Evolutionary conservation across 2,888 invertebrate genomes (phyloP).

Genomic region (Hydroisotoma schaefferi): DNA sequence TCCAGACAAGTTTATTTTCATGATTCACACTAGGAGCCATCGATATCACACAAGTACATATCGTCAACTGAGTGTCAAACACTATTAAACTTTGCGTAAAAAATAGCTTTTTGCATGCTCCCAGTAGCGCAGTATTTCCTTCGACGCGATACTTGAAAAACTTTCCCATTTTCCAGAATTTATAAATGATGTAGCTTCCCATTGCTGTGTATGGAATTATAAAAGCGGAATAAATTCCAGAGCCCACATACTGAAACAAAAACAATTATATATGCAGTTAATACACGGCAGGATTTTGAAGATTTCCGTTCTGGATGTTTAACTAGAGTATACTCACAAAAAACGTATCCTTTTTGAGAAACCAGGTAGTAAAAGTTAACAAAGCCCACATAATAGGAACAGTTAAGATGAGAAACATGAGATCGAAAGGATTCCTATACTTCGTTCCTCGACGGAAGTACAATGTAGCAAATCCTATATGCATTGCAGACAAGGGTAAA

Average conservation of each 20-base stretch:
- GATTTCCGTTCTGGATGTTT: too few relatives aligned
- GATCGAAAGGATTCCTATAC: slow-evolving; percentile 37
- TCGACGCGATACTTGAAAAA: slow-evolving; percentile 31
- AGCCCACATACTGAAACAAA: slow-evolving; percentile 15
- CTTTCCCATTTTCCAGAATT: slow-evolving; percentile 36
- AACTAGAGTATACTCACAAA: slow-evolving; percentile 27
- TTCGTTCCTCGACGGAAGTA: slow-evolving; percentile 42
- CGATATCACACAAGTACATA: slow-evolving; percentile 35
- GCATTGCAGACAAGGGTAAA: neutral
- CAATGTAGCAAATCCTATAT: slow-evolving; percentile 33
- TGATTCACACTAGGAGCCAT: slow-evolving; percentile 35
- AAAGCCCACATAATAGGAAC: slow-evolving; percentile 36
- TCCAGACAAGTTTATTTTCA: slow-evolving; percentile 25
- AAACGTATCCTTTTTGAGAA: slow-evolving; percentile 37
- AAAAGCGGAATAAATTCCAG: slow-evolving; percentile 32
- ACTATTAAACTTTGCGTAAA: slow-evolving; percentile 35
- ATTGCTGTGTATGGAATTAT: slow-evolving; percentile 32
- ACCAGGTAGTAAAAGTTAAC: slow-evolving; percentile 36
- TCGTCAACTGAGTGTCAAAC: slow-evolving; percentile 37
- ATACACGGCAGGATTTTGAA: too few relatives aligned
- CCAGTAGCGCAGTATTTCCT: slow-evolving; percentile 27
- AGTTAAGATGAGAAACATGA: slow-evolving; percentile 32
- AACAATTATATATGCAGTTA: neutral
- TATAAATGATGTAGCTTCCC: slow-evolving; percentile 32
- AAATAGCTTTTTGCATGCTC: slow-evolving; percentile 33